Conservation (phyloP, 2,113 vertebrate species). For the Anguilla rostrata region DNA sequence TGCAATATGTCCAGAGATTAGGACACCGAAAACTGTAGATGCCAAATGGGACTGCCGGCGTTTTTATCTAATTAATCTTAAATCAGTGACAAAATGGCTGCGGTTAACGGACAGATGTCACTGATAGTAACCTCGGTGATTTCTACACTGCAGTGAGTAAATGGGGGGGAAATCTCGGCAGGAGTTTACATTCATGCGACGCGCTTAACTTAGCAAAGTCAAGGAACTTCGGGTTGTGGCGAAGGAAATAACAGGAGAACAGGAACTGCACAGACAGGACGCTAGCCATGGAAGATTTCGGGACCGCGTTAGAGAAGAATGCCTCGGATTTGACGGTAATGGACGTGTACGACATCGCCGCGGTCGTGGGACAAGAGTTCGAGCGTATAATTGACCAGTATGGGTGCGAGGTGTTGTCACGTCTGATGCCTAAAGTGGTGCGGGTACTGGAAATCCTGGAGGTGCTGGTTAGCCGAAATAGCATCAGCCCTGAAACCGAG, state of each 20-base stretch:
- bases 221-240: slow-evolving; percentile 17
- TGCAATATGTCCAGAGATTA: slow-evolving; percentile 2
- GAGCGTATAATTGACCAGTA: slow-evolving; percentile 86
- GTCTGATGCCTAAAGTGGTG: slow-evolving; percentile 88
- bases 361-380: slow-evolving; percentile 87
- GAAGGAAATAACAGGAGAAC: slow-evolving; percentile 11
- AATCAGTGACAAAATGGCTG: slow-evolving; percentile 1
- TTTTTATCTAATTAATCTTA: slow-evolving; percentile 2
- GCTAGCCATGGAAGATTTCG: slow-evolving; percentile 72
- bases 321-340: slow-evolving; percentile 84
- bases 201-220: slow-evolving; percentile 1
- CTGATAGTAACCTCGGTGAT: not conserved
- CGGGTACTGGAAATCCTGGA: slow-evolving; percentile 89
- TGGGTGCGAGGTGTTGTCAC: slow-evolving; percentile 82
- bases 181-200: not conserved
- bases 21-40: slow-evolving; percentile 34
- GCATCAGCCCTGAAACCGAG: slow-evolving; percentile 83
- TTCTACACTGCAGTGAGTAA: not conserved
- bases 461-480: slow-evolving; percentile 83
- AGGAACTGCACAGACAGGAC: slow-evolving; percentile 14
- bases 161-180: not conserved
- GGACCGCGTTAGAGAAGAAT: slow-evolving; percentile 79
- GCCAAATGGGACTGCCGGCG: slow-evolving; percentile 19
- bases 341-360: slow-evolving; percentile 91
- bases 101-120: not conserved